Evolutionary conservation across 2,113 vertebrate genomes (phyloP), one percentile per base, ranked within the genome.

Genomic region (Geococcyx californianus): DNA sequence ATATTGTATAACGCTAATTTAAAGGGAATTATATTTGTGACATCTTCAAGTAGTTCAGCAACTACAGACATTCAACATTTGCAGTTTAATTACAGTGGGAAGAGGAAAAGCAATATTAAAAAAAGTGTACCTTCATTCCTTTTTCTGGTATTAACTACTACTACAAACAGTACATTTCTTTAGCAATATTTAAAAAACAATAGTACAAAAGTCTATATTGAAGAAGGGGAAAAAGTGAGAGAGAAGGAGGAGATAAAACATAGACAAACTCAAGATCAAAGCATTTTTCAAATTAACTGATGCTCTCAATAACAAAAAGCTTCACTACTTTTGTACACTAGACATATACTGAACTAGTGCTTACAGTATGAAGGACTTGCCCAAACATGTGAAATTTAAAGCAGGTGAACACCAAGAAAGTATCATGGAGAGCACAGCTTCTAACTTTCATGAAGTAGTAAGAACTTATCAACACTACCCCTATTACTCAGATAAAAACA

Each of bases 1-100:
- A 25, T 74, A 36, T 72, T 79, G 44, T 10, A 56, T 16, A 84
- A 67, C 10, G 4, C 16, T 78, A 78, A 77, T 54, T 73, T 51
- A 82, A 83, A 68, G 6, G 14, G 7, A 91, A 95, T 79, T 92
- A 82, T 90, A 81, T 38, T 45, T 82, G 74, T 75, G 58, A 33
- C 31, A 73, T 56, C 54, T 94, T 62, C 91, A 62, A 73, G 68
- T 28, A 96, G 74, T 77, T 93, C 54, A 93, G 17, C 31, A 95
- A 78, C 7, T 87, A 28, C 26, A 73, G 40, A 40, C 6, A 68
- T 38, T 54, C 17, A 86, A 77, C 7, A 63, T 9, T 38, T 77
- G 40, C 49, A 80, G 13, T 20, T 64, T 45, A 86, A 40, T 20
- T 56, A 25, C 13, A 86, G 26, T 44, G 21, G 24, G 20, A 84